phyloP scores from a whole-genome alignment of 92 coral and sea anemone species.

The Metridium senile region DNA sequence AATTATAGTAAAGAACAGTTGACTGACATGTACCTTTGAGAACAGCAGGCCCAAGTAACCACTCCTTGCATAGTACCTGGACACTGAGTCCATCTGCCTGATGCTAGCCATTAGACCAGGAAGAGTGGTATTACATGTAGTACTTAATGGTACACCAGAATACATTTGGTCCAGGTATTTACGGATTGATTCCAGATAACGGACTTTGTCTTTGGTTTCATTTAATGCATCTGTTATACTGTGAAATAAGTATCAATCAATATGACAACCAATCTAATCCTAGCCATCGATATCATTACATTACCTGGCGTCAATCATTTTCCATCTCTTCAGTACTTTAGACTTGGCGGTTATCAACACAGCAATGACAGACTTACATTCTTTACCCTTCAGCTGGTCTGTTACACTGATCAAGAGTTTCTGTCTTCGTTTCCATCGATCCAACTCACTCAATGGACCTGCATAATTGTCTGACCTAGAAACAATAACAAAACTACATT shows the following conservation, averaged over 20 bases:
- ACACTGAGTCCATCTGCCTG: conserved; percentile 96
- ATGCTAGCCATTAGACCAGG: conserved; percentile 98
- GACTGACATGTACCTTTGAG: conserved; percentile 67
- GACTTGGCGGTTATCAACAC: conserved; percentile 95
- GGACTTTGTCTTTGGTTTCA: conserved; percentile 98
- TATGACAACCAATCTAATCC: background rate
- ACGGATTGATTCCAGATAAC: conserved; percentile 92
- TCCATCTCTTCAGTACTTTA: conserved; percentile 92
- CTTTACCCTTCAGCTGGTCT: conserved; percentile 92
- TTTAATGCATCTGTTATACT: conserved; percentile 99
- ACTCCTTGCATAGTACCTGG: conserved; percentile 95
- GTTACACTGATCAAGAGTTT: conserved; percentile 85
- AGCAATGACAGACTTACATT: conserved; percentile 92
- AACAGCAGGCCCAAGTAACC: conserved; percentile 93
- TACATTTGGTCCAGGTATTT: conserved; percentile 94
- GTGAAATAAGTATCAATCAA: background rate
- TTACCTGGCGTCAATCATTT: conserved; percentile 90
- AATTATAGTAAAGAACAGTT: background rate
- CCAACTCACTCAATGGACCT: conserved; percentile 89
- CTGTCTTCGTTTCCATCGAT: conserved; percentile 92
- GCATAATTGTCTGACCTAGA: conserved; percentile 68
- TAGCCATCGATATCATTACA: no score
- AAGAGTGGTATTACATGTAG: conserved; percentile 77
- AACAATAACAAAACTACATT: background rate
- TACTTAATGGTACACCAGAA: conserved; percentile 66